phyloP scores from a whole-genome alignment of 1,140 invertebrate species.

The Bicyclus anynana region DNA sequence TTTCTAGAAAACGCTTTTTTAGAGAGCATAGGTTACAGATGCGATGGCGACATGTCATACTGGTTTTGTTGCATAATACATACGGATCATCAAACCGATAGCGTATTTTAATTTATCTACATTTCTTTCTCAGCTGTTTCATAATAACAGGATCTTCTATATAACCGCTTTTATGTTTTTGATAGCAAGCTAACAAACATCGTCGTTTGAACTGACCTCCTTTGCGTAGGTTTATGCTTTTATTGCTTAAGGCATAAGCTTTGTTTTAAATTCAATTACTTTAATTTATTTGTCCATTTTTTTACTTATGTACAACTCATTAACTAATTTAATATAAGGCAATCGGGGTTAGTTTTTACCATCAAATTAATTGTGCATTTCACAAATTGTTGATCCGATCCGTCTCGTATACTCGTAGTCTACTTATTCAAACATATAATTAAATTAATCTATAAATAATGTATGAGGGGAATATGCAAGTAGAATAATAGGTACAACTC shows the following conservation, averaged over 20 bases:
- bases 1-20: slow-evolving; percentile 26
- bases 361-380: too few relatives aligned
- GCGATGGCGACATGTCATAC: slow-evolving; percentile 20
- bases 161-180: slow-evolving; percentile 15
- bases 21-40: slow-evolving; percentile 26
- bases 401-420: too few relatives aligned
- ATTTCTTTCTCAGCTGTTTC: slow-evolving; percentile 23
- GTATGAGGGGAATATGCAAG: too few relatives aligned
- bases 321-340: too few relatives aligned
- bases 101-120: slow-evolving; percentile 22
- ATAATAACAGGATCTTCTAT: slow-evolving; percentile 23
- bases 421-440: too few relatives aligned
- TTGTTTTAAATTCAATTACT: too few relatives aligned
- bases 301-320: too few relatives aligned
- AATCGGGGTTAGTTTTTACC: too few relatives aligned
- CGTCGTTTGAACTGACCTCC: neutral
- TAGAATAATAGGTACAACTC: too few relatives aligned
- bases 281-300: too few relatives aligned
- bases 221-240: neutral
- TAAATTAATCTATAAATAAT: too few relatives aligned
- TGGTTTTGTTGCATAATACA: slow-evolving; percentile 22
- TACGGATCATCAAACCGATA: slow-evolving; percentile 26
- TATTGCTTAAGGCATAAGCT: neutral
- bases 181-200: neutral
- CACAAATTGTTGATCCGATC: too few relatives aligned